These are phyloP conservation scores for Epizoanthus scotinus DNA, from an alignment of 92 coral and sea anemone genomes.

Conservation along the genomic window DNA sequence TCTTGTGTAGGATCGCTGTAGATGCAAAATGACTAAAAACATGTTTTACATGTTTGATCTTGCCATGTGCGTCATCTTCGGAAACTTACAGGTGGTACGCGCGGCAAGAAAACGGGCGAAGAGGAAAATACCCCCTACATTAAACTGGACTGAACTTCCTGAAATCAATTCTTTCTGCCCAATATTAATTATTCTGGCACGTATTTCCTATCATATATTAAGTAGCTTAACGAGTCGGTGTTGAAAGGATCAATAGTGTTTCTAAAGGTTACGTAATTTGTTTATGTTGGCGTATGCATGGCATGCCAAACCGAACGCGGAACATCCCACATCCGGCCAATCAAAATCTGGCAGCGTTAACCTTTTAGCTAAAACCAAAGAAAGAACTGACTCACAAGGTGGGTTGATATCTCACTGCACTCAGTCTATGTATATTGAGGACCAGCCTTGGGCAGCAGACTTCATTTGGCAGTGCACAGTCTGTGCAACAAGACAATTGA, in stretches of 20 bases:
- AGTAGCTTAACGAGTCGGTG: background rate
- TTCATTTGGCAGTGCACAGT: background rate
- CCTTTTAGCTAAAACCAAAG: background rate
- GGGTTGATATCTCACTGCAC: background rate
- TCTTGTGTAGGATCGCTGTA: no score
- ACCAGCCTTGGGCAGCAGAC: background rate
- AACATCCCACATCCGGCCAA: slow-evolving; percentile 15
- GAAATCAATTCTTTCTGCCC: background rate
- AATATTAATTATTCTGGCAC: background rate
- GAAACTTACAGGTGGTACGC: no score
- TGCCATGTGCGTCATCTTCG: no score
- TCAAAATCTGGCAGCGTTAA: background rate
- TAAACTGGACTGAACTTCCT: background rate
- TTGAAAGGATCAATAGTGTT: no score
- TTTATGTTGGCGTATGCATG: background rate
- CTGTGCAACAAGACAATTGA: background rate
- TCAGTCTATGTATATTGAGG: background rate
- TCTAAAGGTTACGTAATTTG: background rate
- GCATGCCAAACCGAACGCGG: background rate
- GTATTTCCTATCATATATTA: background rate
- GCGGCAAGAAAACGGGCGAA: no score
- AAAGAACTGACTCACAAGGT: slow-evolving; percentile 6
- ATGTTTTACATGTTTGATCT: no score
- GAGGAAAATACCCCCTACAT: background rate
- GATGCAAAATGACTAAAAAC: no score